Conservation (phyloP, 2,888 invertebrate genomes). For the Pammene aurita region DNA sequence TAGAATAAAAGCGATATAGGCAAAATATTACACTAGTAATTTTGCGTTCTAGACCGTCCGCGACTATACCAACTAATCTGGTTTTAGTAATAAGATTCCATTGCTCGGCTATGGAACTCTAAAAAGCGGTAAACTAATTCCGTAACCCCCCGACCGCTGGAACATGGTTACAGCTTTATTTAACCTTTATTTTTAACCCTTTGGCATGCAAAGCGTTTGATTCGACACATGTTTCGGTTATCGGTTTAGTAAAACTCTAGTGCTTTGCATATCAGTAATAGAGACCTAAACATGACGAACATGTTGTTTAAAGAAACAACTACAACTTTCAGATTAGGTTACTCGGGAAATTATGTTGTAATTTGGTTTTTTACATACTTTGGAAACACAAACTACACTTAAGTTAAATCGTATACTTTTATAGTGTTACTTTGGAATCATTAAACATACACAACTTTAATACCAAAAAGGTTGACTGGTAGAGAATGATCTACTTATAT, state of each 20-base stretch:
- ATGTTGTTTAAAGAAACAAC: not conserved
- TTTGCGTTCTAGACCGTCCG: too few relatives aligned
- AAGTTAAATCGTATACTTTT: too few relatives aligned
- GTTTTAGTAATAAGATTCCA: not conserved
- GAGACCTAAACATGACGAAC: conserved; percentile 6
- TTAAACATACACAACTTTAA: too few relatives aligned
- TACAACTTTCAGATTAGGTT: not conserved
- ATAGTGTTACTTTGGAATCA: too few relatives aligned
- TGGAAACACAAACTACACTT: too few relatives aligned
- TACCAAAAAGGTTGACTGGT: too few relatives aligned
- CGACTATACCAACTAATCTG: not conserved
- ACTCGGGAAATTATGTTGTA: not conserved
- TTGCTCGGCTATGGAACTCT: not conserved
- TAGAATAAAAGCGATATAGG: too few relatives aligned
- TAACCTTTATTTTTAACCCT: conserved; percentile 44
- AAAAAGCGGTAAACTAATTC: conserved; percentile 20
- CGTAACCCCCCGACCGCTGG: conserved; percentile 27
- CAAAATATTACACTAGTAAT: too few relatives aligned
- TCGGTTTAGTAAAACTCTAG: conserved; percentile 22
- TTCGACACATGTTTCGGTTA: conserved; percentile 44
- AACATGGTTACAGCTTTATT: conserved; percentile 42
- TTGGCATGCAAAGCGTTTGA: conserved; percentile 49
- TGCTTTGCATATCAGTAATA: conserved; percentile 16
- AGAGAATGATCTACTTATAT: too few relatives aligned
- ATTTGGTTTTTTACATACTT: not conserved